phyloP scores from a whole-genome alignment of 2,113 vertebrate genomes.

The Felis chaus region DNA sequence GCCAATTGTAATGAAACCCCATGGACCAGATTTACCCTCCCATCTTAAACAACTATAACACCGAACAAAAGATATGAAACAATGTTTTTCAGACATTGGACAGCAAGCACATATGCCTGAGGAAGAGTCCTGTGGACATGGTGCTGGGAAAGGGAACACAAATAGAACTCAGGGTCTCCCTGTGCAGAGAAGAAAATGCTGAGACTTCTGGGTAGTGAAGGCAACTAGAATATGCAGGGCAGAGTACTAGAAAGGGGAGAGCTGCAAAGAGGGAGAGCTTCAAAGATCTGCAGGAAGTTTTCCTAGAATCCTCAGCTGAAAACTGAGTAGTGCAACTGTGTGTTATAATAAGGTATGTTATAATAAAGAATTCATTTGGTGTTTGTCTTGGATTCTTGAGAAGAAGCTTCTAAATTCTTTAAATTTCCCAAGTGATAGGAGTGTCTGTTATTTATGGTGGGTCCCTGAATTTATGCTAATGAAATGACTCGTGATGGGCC shows the following conservation, averaged over 20 bases:
- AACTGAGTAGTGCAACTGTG: neutral
- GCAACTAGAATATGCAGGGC: neutral
- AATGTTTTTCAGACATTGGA: neutral
- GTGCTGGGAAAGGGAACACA: neutral
- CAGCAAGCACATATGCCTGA: neutral
- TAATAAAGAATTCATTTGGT: neutral
- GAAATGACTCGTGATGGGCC: neutral
- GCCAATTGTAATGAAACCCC: neutral
- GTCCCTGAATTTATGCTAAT: neutral
- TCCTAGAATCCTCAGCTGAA: neutral
- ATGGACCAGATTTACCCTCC: neutral
- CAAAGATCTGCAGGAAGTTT: neutral
- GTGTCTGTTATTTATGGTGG: neutral
- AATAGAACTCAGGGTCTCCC: neutral
- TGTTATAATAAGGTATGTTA: neutral
- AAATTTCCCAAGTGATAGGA: neutral
- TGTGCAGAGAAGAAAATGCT: neutral
- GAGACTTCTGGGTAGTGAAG: neutral
- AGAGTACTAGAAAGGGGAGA: neutral
- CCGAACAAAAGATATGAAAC: neutral
- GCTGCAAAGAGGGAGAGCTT: neutral
- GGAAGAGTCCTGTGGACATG: neutral
- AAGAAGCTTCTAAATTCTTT: neutral
- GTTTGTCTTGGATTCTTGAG: neutral
- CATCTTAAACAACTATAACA: neutral